phyloP scores from a whole-genome alignment of 2,797 vertebrate genomes.

The Lithobates sylvaticus region DNA sequence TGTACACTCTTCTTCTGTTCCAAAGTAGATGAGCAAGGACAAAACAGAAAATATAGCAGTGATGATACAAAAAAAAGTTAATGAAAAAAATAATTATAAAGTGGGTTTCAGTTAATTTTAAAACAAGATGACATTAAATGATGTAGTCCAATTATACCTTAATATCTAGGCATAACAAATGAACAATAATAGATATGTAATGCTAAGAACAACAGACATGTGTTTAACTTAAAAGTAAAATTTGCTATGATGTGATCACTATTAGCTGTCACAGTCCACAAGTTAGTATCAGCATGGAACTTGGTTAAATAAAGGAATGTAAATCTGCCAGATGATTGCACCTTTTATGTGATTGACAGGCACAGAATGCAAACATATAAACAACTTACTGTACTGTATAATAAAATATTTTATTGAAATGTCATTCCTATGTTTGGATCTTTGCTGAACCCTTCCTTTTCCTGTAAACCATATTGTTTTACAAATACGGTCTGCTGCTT shows the following conservation, averaged over 20 bases:
- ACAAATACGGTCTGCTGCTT: no score
- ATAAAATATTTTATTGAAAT: no score
- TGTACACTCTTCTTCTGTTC: slow-evolving; percentile 99
- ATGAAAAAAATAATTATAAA: slow-evolving; percentile 67
- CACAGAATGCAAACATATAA: no score
- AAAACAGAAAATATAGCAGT: slow-evolving; percentile 88
- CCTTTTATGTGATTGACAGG: no score
- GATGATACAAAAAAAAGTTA: slow-evolving; percentile 83
- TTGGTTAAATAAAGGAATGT: background rate
- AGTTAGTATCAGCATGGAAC: background rate
- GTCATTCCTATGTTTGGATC: no score
- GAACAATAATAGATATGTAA: background rate
- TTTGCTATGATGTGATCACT: slow-evolving; percentile 17
- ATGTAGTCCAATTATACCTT: slow-evolving; percentile 15
- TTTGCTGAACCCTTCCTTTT: no score
- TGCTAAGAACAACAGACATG: slow-evolving; percentile 24
- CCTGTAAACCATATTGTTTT: no score
- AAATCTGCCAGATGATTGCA: no score
- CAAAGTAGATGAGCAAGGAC: slow-evolving; percentile 97
- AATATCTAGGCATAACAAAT: slow-evolving; percentile 22
- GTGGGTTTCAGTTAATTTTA: slow-evolving; percentile 47
- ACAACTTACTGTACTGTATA: no score
- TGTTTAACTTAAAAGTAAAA: slow-evolving; percentile 30
- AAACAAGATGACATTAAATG: slow-evolving; percentile 44
- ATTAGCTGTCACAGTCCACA: background rate